Percentiles rank a stretch among this genome's conserved stretches.
phyloP scores from a whole-genome alignment of 1,140 invertebrate genomes.

The Microplitis demolitor region DNA sequence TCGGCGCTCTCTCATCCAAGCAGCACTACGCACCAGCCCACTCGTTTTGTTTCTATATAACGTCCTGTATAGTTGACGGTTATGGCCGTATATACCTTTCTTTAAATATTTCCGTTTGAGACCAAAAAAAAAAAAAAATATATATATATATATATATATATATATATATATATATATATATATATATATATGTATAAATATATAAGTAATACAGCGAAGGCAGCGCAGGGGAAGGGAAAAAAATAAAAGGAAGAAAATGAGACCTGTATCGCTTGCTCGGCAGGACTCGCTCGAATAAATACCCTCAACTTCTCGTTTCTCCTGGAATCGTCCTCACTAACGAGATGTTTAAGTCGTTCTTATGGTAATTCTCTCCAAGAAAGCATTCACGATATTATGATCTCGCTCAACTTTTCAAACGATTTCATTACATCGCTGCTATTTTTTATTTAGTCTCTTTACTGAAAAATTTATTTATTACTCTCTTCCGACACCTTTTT shows the following conservation, averaged over 20 bases:
- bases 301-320: constrained; percentile 4
- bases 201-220: no score
- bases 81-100: constrained; percentile 6
- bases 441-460: constrained; percentile 13
- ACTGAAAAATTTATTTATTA: neutral
- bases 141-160: no score
- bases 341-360: constrained; percentile 29
- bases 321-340: constrained; percentile 18
- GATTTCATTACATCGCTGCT: constrained; percentile 22
- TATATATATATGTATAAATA: no score
- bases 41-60: constrained; percentile 3
- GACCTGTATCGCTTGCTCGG: constrained; percentile 10
- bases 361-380: constrained; percentile 24
- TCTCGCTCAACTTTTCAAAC: constrained; percentile 4
- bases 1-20: no score
- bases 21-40: neutral
- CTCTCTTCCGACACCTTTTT: neutral
- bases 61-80: neutral
- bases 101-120: constrained; percentile 12
- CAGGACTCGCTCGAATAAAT: constrained; percentile 21
- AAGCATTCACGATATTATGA: constrained; percentile 23
- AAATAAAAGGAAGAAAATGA: neutral
- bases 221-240: no score
- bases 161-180: no score
- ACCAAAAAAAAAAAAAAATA: no score